These are phyloP conservation scores for Aphelenchoides besseyi DNA, from an alignment of 1,140 invertebrate species.

Conservation along the genomic window DNA sequence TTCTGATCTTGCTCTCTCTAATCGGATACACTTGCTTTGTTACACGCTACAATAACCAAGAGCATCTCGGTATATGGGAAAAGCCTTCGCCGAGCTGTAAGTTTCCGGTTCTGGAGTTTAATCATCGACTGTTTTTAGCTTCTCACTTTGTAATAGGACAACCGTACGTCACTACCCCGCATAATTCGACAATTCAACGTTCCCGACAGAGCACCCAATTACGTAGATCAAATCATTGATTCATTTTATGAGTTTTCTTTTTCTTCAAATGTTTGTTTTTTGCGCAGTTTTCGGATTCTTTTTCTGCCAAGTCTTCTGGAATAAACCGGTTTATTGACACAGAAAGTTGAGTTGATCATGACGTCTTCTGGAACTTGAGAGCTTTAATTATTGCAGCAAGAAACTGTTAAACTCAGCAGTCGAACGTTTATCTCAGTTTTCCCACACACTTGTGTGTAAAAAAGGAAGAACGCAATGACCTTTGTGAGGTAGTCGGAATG, in stretches of 20 bases:
- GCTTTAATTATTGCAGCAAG: no score
- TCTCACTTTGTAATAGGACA: not conserved
- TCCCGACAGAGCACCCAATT: not conserved
- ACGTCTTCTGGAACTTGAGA: no score
- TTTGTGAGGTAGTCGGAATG: no score
- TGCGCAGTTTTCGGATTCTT: not conserved
- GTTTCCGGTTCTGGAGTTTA: not conserved
- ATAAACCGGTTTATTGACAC: no score
- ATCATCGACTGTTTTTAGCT: not conserved
- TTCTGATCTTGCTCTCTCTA: conserved; percentile 30
- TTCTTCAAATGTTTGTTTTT: not conserved
- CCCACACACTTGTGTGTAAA: no score
- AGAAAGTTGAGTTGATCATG: no score
- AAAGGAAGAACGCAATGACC: no score
- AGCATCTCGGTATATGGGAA: conserved; percentile 5
- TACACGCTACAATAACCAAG: conserved; percentile 28
- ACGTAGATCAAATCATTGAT: not conserved
- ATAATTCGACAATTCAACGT: not conserved
- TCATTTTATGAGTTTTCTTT: not conserved
- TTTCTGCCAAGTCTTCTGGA: not conserved
- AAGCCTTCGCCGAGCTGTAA: not conserved
- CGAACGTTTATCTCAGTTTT: no score
- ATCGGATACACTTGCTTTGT: conserved; percentile 35
- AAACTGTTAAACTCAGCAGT: no score
- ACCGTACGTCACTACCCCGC: not conserved